These are phyloP conservation scores for Garrulus glandarius DNA, from an alignment of 2,797 vertebrate species.

Conservation along the genomic window DNA sequence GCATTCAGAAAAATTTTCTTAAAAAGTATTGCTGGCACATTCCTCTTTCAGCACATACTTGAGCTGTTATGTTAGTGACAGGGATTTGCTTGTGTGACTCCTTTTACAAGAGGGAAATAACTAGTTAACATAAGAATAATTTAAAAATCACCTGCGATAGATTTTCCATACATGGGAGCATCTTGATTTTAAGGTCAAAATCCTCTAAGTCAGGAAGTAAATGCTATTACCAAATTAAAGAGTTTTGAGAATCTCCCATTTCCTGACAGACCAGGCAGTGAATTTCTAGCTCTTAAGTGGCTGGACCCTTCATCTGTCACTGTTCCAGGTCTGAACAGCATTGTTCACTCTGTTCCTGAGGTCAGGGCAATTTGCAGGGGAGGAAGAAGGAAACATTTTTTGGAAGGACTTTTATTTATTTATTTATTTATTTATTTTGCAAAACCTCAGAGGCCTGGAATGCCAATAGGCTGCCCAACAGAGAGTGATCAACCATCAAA, in stretches of 20 bases:
- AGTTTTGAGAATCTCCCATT: conserved; percentile 46
- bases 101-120: not conserved
- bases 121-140: not conserved
- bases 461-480: not conserved
- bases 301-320: conserved; percentile 27
- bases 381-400: conserved; percentile 51
- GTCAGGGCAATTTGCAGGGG: conserved; percentile 38
- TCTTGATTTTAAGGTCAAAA: conserved; percentile 57
- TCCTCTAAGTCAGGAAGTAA: conserved; percentile 43
- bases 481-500: not conserved
- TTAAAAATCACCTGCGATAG: conserved; percentile 41
- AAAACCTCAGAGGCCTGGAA: not conserved
- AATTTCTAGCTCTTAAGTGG: not conserved
- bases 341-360: conserved; percentile 62
- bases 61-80: not conserved
- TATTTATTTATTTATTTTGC: not conserved
- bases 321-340: conserved; percentile 34
- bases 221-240: conserved; percentile 45
- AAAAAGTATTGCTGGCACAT: not conserved
- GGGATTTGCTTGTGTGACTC: not conserved
- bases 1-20: not conserved
- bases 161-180: conserved; percentile 5
- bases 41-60: not conserved
- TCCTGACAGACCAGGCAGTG: conserved; percentile 13
- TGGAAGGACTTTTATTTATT: not conserved